Percentiles rank a stretch among this genome's conserved stretches.
phyloP scores from a whole-genome alignment of 2,888 invertebrate species.

The Operophtera brumata region DNA sequence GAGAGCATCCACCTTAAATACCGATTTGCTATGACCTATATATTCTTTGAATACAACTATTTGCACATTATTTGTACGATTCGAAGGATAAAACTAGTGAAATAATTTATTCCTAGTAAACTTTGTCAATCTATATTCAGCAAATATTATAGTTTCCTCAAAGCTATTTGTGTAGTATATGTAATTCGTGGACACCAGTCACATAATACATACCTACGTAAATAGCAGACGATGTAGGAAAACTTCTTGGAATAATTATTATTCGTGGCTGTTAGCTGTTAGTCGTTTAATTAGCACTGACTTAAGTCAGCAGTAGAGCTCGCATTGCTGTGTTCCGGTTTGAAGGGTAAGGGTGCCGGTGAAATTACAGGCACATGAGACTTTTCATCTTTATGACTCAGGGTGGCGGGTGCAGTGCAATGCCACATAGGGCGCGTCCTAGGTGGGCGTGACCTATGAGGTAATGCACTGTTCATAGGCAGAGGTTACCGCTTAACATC shows the following conservation, averaged over 20 bases:
- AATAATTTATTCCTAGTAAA: not conserved
- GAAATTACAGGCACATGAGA: too few species aligned
- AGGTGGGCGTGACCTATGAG: too few species aligned
- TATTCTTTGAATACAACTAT: not conserved
- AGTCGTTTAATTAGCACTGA: too few species aligned
- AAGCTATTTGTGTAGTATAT: not conserved
- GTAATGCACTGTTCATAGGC: too few species aligned
- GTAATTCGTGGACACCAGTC: conserved; percentile 1
- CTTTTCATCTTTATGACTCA: too few species aligned
- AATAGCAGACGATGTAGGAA: conserved; percentile 26
- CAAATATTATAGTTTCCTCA: conserved; percentile 7
- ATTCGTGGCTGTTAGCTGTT: conserved; percentile 2
- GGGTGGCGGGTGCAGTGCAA: too few species aligned
- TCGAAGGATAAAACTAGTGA: not conserved
- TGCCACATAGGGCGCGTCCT: too few species aligned
- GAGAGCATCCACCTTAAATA: too few species aligned
- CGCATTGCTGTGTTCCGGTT: too few species aligned
- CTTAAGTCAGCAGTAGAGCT: too few species aligned
- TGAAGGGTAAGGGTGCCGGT: too few species aligned
- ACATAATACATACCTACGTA: conserved; percentile 20
- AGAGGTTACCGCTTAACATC: too few species aligned
- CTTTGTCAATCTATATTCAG: conserved; percentile 6
- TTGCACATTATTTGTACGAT: not conserved
- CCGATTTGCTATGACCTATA: not conserved
- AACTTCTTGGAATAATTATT: conserved; percentile 15